Percentiles rank a stretch among this genome's conserved stretches.
Evolutionary conservation across 2,888 invertebrate species (phyloP).

Genomic region (Eristalis arbustorum): DNA sequence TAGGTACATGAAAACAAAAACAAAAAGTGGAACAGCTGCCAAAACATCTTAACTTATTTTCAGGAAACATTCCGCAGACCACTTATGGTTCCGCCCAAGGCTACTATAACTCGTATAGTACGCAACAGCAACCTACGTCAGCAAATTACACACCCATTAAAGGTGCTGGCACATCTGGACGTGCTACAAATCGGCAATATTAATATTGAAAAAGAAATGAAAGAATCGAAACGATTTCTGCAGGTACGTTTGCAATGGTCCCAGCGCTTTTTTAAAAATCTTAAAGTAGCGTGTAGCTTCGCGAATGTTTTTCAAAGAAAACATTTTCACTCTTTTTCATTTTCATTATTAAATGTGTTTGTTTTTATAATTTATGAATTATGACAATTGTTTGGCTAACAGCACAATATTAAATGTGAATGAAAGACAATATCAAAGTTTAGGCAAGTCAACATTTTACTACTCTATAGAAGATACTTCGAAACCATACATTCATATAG

Average conservation of each 20-base stretch:
- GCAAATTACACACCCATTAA: conserved; percentile 49
- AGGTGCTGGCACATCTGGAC: conserved; percentile 50
- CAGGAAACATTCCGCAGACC: conserved; percentile 61
- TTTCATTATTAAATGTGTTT: not conserved
- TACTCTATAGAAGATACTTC: not conserved
- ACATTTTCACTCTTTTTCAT: not conserved
- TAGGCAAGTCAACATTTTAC: not conserved
- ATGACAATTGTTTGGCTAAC: not conserved
- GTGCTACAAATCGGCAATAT: conserved; percentile 65
- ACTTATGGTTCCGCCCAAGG: conserved; percentile 57
- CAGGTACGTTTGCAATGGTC: conserved; percentile 62
- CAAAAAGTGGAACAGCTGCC: conserved; percentile 37
- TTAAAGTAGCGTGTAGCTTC: not conserved
- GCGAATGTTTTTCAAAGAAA: not conserved
- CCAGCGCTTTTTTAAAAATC: conserved; percentile 10
- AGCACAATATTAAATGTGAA: not conserved
- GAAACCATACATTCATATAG: not conserved
- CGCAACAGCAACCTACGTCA: conserved; percentile 44
- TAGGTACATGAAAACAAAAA: conserved; percentile 16
- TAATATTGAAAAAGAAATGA: conserved; percentile 2
- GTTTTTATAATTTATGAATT: not conserved
- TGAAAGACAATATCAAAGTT: not conserved
- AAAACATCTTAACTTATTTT: conserved; percentile 51
- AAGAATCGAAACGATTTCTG: conserved; percentile 16
- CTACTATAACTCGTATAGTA: conserved; percentile 66